A percentile compares a stretch with the other conserved stretches of the same genome.
Evolutionary conservation across 2,113 vertebrate species (phyloP).

Genomic region (Empidonax traillii): DNA sequence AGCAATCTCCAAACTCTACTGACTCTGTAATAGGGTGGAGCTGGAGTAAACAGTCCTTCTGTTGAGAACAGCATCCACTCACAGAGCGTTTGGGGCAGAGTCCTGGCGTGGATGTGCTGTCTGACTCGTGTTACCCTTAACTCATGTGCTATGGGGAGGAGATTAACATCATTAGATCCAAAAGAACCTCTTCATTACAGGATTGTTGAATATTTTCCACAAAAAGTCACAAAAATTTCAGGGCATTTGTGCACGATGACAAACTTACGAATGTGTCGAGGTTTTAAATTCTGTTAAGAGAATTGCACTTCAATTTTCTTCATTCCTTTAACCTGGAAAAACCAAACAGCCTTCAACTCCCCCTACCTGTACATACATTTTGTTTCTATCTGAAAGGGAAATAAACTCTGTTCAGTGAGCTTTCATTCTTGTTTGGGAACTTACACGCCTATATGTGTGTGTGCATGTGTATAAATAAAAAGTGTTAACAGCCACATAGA

Average conservation of each 20-base stretch:
- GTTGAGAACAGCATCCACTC: background rate
- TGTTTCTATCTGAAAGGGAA: background rate
- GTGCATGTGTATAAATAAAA: background rate
- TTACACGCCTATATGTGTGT: fast-evolving
- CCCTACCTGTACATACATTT: background rate
- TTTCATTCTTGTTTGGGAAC: background rate
- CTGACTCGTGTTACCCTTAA: background rate
- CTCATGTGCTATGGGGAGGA: fast-evolving
- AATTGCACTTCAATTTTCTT: background rate
- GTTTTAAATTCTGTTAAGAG: background rate
- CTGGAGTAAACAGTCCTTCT: background rate
- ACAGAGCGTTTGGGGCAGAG: background rate
- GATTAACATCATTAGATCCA: background rate
- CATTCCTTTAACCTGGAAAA: background rate
- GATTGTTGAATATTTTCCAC: background rate
- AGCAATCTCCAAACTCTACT: constrained; percentile 16
- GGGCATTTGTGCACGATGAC: fast-evolving
- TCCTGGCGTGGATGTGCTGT: background rate
- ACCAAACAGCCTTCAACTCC: background rate
- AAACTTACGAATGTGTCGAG: background rate
- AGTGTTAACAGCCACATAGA: background rate
- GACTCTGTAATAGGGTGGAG: constrained; percentile 40
- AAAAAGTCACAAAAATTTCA: background rate
- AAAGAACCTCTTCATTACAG: background rate
- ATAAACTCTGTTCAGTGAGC: background rate